phyloP scores from a whole-genome alignment of 2,888 invertebrate species.

The Zelleria hepariella region DNA sequence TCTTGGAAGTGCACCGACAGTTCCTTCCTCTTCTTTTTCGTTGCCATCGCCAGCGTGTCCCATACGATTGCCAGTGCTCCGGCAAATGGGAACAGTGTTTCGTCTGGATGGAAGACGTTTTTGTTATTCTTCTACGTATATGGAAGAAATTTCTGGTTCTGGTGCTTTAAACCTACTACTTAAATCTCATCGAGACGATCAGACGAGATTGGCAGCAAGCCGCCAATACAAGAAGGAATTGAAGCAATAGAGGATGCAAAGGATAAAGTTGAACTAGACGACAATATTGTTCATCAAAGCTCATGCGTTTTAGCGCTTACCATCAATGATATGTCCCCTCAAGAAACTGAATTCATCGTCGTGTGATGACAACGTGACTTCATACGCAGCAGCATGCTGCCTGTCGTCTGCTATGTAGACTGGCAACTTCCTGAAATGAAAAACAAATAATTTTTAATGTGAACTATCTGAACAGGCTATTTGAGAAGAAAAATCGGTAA shows the following conservation, averaged over 20 bases:
- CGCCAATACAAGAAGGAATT: no score
- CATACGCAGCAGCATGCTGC: background rate
- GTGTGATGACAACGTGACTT: background rate
- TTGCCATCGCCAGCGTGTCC: slow-evolving; percentile 3
- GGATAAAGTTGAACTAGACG: no score
- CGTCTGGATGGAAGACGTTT: background rate
- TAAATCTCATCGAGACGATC: no score
- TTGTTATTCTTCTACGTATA: background rate
- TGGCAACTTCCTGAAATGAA: background rate
- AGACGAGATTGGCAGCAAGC: no score
- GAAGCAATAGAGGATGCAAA: no score
- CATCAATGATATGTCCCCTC: background rate
- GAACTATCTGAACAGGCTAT: no score
- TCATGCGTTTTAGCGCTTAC: background rate
- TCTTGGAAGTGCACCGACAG: slow-evolving; percentile 1
- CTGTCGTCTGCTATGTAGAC: background rate
- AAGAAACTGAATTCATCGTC: slow-evolving; percentile 3
- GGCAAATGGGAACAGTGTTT: background rate
- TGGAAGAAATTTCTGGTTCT: no score
- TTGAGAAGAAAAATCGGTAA: no score
- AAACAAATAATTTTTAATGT: background rate
- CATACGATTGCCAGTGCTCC: background rate
- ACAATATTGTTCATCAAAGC: no score
- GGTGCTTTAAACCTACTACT: no score
- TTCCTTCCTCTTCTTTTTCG: background rate